Percentiles rank a stretch among this genome's conserved stretches.
These are phyloP conservation scores for Alouatta palliata DNA, from an alignment of 2,113 vertebrate species.

Conservation along the genomic window DNA sequence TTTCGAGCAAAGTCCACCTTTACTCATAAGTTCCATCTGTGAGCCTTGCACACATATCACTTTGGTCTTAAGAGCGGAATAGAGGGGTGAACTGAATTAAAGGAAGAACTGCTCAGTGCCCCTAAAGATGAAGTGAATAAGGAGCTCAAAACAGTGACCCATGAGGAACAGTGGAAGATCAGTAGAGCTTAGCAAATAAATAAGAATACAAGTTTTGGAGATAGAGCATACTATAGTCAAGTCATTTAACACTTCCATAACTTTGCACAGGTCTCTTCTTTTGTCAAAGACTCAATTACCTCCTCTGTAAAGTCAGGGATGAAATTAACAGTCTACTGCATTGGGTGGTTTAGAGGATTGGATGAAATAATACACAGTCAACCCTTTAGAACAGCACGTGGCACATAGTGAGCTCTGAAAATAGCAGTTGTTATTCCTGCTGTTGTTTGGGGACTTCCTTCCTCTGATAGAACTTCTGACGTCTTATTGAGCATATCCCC, in stretches of 20 bases:
- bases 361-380: accelerated
- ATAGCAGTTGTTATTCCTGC: not conserved
- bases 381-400: not conserved
- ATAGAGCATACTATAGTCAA: not conserved
- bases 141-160: not conserved
- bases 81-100: not conserved
- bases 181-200: not conserved
- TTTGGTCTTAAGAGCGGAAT: not conserved
- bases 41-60: not conserved
- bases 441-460: not conserved
- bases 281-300: not conserved
- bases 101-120: accelerated
- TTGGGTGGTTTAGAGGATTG: not conserved
- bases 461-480: not conserved
- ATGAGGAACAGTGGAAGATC: not conserved
- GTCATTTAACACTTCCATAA: not conserved
- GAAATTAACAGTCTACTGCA: not conserved
- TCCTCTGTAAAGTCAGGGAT: not conserved
- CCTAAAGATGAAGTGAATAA: not conserved
- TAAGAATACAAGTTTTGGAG: not conserved
- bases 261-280: not conserved
- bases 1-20: not conserved
- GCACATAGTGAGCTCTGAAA: not conserved
- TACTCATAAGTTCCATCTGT: not conserved
- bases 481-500: not conserved